Base-by-base conservation (phyloP, 2,888 invertebrate species). In the Phengaris alcon region DNA sequence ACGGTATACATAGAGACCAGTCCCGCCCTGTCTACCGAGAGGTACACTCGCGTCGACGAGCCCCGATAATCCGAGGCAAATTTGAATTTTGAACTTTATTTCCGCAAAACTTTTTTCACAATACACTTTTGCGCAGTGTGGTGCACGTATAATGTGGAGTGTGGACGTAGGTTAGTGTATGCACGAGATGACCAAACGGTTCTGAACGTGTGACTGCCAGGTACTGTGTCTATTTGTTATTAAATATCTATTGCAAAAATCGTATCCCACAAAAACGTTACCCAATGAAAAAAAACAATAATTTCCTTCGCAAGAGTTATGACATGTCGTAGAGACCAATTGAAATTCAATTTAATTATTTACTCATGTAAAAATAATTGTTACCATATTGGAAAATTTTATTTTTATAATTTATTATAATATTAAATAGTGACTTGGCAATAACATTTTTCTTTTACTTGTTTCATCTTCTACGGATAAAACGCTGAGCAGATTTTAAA, bases 121-220 rank as follows among this genome's bases (percentile, higher is more conserved):
- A 74, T 55, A 57, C 59, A 68, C 35, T 76, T 54, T 75, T 55
- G 68, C 75, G 76, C 69, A 78, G 80, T 81, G 79, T 82, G 81
- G 82, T 81, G 80, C 75, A 77, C 82, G 80, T 82, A 89, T 83
- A 80, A 90, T 90, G 91, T 90, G 88, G 83, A 84, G 82, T 79
- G 79, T 83, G 79, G 90, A 89, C 81, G 88, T 86, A 79, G 89
- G 89, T 79, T 90, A 87, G 85, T 76, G 77, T 76, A 57, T 57
- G 57, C 83, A 35, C 35, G 35, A 35, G 82, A 84, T 87, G 86
- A 83, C 90, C 87, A 78, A 80, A 82, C 84, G 82, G 77, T 81
- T 82, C 81, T 87, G 84, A 87, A 81, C 80, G 82, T 82, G 81
- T 82, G 81, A 82, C 82, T 82, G 87, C 87, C 87, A 87, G 87